Percentiles rank a stretch among this genome's conserved stretches.
phyloP scores from a whole-genome alignment of 2,888 invertebrate genomes.

The Dicycla oo region DNA sequence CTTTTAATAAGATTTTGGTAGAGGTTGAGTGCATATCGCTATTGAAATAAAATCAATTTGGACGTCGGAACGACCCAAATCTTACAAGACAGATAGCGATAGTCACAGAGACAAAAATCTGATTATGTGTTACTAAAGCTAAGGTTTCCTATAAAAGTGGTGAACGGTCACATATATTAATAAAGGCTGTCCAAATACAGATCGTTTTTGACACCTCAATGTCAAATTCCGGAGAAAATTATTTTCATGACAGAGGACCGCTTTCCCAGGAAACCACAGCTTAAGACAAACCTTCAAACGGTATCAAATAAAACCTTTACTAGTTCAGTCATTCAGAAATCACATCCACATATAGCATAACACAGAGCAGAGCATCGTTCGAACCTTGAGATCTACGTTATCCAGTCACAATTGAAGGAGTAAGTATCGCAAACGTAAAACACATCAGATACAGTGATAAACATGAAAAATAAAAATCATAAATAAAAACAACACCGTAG shows the following conservation, averaged over 20 bases:
- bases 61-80: background rate
- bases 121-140: background rate
- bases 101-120: background rate
- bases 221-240: background rate
- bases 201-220: background rate
- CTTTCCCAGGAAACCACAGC: background rate
- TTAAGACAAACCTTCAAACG: background rate
- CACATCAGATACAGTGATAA: background rate
- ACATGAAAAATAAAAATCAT: background rate
- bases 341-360: background rate
- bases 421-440: constrained; percentile 4
- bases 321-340: background rate
- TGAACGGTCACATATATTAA: background rate
- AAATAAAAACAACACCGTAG: too few species aligned
- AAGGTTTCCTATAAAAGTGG: background rate
- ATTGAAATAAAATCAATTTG: background rate
- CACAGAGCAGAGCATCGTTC: background rate
- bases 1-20: background rate
- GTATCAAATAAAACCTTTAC: background rate
- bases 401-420: background rate
- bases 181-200: background rate
- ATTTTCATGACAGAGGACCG: background rate
- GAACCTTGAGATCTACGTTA: accelerated
- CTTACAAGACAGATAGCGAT: background rate
- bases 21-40: background rate